Evolutionary conservation across 1,140 invertebrate species (phyloP).

Genomic region (Wiebesia pumilae): DNA sequence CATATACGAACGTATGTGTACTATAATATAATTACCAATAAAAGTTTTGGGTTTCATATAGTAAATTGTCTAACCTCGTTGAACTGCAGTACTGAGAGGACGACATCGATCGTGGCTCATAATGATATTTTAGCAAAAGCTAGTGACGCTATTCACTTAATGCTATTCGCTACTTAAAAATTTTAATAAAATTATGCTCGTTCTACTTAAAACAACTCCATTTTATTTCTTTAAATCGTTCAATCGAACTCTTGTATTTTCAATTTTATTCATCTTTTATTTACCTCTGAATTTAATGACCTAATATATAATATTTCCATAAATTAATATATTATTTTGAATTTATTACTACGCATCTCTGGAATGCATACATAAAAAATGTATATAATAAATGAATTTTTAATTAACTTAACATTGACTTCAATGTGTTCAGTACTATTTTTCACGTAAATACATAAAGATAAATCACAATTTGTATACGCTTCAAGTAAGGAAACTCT

Average conservation of each 20-base stretch:
- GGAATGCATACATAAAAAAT: neutral
- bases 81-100: neutral
- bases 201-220: neutral
- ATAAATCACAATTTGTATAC: neutral
- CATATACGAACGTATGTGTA: neutral
- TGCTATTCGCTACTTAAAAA: conserved; percentile 70
- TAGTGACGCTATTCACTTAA: conserved; percentile 67
- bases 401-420: neutral
- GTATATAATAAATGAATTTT: neutral
- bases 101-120: conserved; percentile 41
- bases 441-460: neutral
- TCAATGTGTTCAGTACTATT: neutral
- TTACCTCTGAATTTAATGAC: neutral
- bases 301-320: neutral
- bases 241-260: neutral
- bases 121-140: conserved; percentile 68
- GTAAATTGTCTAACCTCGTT: neutral
- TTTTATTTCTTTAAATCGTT: conserved; percentile 1
- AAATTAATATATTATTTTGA: neutral
- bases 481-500: neutral
- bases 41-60: neutral
- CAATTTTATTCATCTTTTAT: neutral
- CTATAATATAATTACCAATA: neutral
- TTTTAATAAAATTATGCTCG: conserved; percentile 68
- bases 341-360: too few species aligned